These are phyloP conservation scores for Dysdera silvatica DNA, from an alignment of 1,140 invertebrate species.

Conservation along the genomic window DNA sequence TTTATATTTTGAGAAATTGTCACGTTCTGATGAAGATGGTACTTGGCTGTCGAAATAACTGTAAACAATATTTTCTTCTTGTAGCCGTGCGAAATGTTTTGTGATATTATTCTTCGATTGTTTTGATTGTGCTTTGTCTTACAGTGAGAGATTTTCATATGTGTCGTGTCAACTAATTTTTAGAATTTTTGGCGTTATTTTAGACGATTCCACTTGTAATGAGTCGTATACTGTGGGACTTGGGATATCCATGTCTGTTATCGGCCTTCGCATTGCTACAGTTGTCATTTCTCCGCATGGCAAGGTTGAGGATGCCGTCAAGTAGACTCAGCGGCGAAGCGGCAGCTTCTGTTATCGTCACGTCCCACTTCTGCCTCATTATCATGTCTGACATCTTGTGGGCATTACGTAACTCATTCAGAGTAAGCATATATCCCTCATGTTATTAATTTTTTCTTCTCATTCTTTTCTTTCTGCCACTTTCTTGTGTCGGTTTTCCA, in stretches of 20 bases:
- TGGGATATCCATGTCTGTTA: conserved; percentile 55
- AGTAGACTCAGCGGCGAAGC: conserved; percentile 50
- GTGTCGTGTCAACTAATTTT: background rate
- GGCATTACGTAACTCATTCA: conserved; percentile 48
- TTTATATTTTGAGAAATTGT: too few species aligned
- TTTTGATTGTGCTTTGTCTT: background rate
- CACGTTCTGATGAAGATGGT: too few species aligned
- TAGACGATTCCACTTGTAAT: conserved; percentile 52
- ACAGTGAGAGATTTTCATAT: background rate
- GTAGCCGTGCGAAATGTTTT: too few species aligned
- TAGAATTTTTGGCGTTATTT: background rate
- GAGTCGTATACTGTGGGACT: conserved; percentile 52
- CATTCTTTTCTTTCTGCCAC: too few species aligned
- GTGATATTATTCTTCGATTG: background rate
- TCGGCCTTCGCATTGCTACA: conserved; percentile 55
- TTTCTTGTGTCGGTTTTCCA: too few species aligned
- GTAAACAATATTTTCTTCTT: background rate
- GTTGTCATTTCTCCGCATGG: conserved; percentile 53
- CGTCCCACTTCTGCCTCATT: conserved; percentile 51
- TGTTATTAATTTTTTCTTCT: too few species aligned
- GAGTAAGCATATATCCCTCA: too few species aligned
- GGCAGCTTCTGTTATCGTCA: conserved; percentile 52
- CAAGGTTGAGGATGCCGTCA: conserved; percentile 52
- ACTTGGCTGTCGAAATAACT: too few species aligned
- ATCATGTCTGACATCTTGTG: conserved; percentile 50